These are phyloP conservation scores for Gibbula magus DNA, from an alignment of 2,888 invertebrate species.

Conservation along the genomic window DNA sequence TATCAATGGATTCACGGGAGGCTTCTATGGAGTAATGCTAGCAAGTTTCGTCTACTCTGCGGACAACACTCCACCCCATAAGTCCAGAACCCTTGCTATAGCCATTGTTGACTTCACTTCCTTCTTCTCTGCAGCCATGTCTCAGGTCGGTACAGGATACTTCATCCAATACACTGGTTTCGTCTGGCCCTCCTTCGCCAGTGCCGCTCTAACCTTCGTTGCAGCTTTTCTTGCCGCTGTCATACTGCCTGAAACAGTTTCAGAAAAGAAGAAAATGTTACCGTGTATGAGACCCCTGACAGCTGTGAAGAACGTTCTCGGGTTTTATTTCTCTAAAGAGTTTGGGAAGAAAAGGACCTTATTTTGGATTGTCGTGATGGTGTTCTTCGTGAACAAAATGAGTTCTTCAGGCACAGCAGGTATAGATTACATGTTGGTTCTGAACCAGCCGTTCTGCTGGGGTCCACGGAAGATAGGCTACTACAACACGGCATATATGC, in stretches of 20 bases:
- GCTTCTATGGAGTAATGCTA: slow-evolving; percentile 36
- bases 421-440: not conserved
- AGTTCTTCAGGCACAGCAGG: not conserved
- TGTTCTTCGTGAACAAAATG: not conserved
- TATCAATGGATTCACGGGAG: slow-evolving; percentile 43
- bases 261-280: not conserved
- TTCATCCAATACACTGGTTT: slow-evolving; percentile 29
- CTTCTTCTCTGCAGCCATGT: slow-evolving; percentile 24
- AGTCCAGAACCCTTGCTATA: slow-evolving; percentile 37
- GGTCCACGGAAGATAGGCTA: not conserved
- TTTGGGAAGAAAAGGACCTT: not conserved
- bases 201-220: not conserved
- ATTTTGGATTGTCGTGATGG: not conserved
- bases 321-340: slow-evolving; percentile 1
- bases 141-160: slow-evolving; percentile 39
- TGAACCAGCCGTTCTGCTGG: not conserved
- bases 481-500: not conserved
- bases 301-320: not conserved
- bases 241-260: not conserved
- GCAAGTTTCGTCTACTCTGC: slow-evolving; percentile 41
- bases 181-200: not conserved
- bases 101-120: slow-evolving; percentile 33
- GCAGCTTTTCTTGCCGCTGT: not conserved
- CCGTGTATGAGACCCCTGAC: not conserved
- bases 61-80: slow-evolving; percentile 43